Conservation (phyloP, 35 echinoderm and acorn worm species). For the Heliocidaris erythrogramma region DNA sequence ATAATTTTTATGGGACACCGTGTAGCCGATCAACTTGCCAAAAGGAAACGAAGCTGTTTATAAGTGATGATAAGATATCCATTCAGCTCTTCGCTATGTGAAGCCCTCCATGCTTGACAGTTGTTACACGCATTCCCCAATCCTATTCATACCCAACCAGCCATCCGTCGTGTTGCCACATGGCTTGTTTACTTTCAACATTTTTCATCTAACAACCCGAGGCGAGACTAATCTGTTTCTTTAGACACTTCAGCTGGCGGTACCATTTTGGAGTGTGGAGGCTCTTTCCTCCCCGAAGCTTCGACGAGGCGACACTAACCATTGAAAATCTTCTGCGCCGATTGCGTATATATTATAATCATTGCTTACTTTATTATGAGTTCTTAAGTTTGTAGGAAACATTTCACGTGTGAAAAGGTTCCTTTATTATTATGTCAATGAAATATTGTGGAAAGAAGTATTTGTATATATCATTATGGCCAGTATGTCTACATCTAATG, state of each 20-base stretch:
- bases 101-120: background rate
- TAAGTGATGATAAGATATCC: conserved; percentile 31
- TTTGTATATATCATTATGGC: background rate
- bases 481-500: background rate
- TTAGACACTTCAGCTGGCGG: background rate
- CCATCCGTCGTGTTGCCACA: background rate
- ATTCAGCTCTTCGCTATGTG: conserved; percentile 29
- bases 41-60: conserved; percentile 39
- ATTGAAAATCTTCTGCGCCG: no score
- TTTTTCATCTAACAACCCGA: background rate
- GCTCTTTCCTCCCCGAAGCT: background rate
- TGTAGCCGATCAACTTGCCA: background rate
- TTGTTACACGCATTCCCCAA: conserved; percentile 13
- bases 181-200: conserved; percentile 18
- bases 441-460: background rate
- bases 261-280: background rate
- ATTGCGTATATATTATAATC: no score
- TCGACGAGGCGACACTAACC: background rate
- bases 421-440: background rate
- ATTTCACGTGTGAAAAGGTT: background rate
- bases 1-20: background rate
- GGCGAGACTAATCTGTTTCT: background rate
- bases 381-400: background rate
- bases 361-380: background rate
- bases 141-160: background rate